A percentile compares a stretch with the other conserved stretches of the same genome.
Conservation (phyloP, 2,113 vertebrate genomes). For the Ranitomeya variabilis region DNA sequence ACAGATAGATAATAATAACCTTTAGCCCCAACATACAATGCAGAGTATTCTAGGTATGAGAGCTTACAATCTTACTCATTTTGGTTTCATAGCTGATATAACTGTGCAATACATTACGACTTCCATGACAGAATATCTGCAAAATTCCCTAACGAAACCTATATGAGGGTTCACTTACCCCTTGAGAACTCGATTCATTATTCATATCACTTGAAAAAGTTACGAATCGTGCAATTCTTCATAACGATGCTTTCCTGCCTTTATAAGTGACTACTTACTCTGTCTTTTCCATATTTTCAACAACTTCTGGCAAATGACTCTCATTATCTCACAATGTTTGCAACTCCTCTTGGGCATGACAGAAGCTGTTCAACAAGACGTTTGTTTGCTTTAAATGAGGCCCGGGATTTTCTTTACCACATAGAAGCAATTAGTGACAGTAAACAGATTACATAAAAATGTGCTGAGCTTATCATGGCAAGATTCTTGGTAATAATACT, state of each 20-base stretch:
- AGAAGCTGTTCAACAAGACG: not conserved
- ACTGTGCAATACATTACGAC: not conserved
- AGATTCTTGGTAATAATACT: no score
- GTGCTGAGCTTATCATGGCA: not conserved
- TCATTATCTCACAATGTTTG: constrained; percentile 10
- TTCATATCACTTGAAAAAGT: not conserved
- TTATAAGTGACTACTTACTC: not conserved
- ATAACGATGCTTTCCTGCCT: not conserved
- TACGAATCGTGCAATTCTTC: not conserved
- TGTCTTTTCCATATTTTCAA: constrained; percentile 4
- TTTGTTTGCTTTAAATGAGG: not conserved
- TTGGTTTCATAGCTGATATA: not conserved
- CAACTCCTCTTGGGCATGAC: not conserved
- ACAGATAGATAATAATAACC: no score
- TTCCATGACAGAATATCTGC: not conserved
- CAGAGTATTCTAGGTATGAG: not conserved
- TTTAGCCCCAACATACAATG: no score
- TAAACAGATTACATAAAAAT: not conserved
- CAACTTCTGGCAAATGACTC: not conserved
- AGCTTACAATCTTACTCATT: not conserved
- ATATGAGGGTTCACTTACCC: not conserved
- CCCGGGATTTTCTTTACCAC: constrained; percentile 14
- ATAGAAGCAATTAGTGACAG: constrained; percentile 26
- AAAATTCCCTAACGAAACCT: not conserved
- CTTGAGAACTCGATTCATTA: not conserved